phyloP scores from a whole-genome alignment of 2,888 invertebrate species.

The Conistra vaccinii region DNA sequence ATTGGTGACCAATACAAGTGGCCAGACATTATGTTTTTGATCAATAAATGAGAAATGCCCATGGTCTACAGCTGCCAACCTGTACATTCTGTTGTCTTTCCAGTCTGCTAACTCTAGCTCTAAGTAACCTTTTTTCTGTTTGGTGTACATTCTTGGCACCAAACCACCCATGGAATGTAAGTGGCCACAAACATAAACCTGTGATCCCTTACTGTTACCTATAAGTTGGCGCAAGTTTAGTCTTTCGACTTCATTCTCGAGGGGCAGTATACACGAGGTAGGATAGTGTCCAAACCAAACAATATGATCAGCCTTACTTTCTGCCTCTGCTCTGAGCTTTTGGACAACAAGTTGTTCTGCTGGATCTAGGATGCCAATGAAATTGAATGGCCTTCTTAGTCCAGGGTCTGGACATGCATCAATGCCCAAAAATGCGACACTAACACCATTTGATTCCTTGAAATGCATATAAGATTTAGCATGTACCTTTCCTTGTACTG shows the following conservation, averaged over 20 bases:
- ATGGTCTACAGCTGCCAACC: conserved; percentile 96
- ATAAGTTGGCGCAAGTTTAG: conserved; percentile 90
- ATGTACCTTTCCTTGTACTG: conserved; percentile 93
- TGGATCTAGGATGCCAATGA: conserved; percentile 93
- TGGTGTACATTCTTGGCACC: conserved; percentile 96
- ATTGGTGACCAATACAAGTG: conserved; percentile 95
- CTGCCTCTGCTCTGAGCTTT: conserved; percentile 90
- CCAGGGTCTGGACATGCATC: conserved; percentile 97
- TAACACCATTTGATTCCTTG: conserved; percentile 89
- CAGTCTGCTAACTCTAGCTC: conserved; percentile 98
- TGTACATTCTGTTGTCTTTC: conserved; percentile 97
- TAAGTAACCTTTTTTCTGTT: conserved; percentile 95
- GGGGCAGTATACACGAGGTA: conserved; percentile 95
- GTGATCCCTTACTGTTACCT: conserved; percentile 91
- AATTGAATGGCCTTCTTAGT: conserved; percentile 96
- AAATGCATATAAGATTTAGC: conserved; percentile 93
- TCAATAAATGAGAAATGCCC: conserved; percentile 97
- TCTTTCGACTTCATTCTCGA: conserved; percentile 86
- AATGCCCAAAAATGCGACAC: conserved; percentile 95
- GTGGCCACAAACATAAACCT: conserved; percentile 97
- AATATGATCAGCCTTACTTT: conserved; percentile 84
- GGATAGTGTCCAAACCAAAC: conserved; percentile 97
- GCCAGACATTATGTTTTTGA: conserved; percentile 94
- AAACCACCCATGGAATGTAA: conserved; percentile 95
- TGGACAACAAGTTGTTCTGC: conserved; percentile 91